phyloP scores from a whole-genome alignment of 2,888 invertebrate genomes.

The Reticulitermes lucifugus region DNA sequence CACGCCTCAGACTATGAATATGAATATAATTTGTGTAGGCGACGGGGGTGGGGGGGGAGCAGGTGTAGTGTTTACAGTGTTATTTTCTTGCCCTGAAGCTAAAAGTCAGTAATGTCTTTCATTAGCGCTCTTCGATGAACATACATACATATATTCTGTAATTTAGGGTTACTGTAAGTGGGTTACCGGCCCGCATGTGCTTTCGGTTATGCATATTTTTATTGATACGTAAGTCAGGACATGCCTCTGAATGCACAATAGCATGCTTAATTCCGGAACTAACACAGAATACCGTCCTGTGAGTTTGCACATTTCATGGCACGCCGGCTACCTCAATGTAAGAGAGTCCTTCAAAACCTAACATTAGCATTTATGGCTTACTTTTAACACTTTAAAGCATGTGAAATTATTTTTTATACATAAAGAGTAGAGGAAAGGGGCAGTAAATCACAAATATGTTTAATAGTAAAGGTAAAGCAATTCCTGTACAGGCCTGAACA shows the following conservation, averaged over 20 bases:
- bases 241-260: not conserved
- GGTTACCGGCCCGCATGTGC: constrained; percentile 6
- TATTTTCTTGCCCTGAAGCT: not conserved
- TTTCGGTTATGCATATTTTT: not conserved
- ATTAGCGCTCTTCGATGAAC: not conserved
- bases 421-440: too few species aligned
- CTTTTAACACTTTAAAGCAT: too few species aligned
- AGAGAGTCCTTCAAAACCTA: too few species aligned
- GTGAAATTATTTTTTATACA: too few species aligned
- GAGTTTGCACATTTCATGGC: too few species aligned
- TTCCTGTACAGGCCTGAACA: too few species aligned
- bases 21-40: not conserved
- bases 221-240: not conserved
- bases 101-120: not conserved
- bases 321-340: too few species aligned
- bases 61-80: not conserved
- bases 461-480: too few species aligned
- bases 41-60: not conserved
- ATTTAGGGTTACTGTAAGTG: not conserved
- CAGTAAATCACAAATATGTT: too few species aligned
- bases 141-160: not conserved
- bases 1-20: not conserved
- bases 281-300: too few species aligned
- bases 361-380: too few species aligned
- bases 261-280: not conserved